Percentiles rank a stretch among this genome's conserved stretches.
Evolutionary conservation across 37 sponge, comb jelly and placozoan species (phyloP).

Genomic region (Hormiphora californensis): DNA sequence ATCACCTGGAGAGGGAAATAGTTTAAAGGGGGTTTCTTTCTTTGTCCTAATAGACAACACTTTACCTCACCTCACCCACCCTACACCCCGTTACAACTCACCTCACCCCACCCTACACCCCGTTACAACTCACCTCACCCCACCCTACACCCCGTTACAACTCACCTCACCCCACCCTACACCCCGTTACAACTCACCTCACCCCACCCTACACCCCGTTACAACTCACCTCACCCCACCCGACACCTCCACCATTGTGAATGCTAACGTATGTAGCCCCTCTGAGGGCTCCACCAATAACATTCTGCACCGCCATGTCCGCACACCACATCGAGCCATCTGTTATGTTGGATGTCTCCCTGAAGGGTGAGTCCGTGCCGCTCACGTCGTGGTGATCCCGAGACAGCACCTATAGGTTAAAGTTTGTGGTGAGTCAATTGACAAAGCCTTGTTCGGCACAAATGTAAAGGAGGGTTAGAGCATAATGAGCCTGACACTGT

Average conservation of each 20-base stretch:
- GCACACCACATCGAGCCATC: constrained; percentile 98
- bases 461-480: neutral
- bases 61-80: neutral
- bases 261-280: constrained; percentile 97
- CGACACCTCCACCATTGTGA: constrained; percentile 99
- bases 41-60: neutral
- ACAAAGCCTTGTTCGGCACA: neutral
- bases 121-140: neutral
- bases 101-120: neutral
- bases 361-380: constrained; percentile 94
- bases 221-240: constrained; percentile 73
- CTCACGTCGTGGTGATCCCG: constrained; percentile 98
- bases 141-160: neutral
- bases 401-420: constrained; percentile 67
- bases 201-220: neutral
- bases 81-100: neutral
- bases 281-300: constrained; percentile 85
- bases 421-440: neutral
- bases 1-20: constrained; percentile 86
- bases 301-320: constrained; percentile 99
- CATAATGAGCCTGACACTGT: neutral
- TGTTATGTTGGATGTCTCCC: constrained; percentile 91
- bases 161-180: constrained; percentile 85
- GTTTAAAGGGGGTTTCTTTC: no score
- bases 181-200: constrained; percentile 59